phyloP scores from a whole-genome alignment of 2,113 vertebrate species.

The Mobula hypostoma region DNA sequence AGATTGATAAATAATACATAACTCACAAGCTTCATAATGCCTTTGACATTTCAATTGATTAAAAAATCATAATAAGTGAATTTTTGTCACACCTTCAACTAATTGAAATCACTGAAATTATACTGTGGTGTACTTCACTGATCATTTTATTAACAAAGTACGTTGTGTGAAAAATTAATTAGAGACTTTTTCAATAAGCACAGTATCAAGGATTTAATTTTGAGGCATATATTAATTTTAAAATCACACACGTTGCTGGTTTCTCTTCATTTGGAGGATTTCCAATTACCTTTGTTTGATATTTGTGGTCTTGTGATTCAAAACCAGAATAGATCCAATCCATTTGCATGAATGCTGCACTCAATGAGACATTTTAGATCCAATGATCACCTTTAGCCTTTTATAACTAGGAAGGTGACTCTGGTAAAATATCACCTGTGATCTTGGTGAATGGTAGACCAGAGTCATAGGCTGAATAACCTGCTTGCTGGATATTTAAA shows the following conservation, averaged over 20 bases:
- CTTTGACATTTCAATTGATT: slow-evolving; percentile 25
- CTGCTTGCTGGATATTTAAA: too few species aligned
- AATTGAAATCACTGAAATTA: neutral
- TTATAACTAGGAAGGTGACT: too few species aligned
- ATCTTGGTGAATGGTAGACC: too few species aligned
- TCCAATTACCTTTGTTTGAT: neutral
- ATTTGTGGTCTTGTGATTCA: neutral
- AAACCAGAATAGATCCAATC: neutral
- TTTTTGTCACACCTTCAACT: neutral
- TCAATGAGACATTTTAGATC: neutral
- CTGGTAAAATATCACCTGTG: too few species aligned
- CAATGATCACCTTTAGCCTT: neutral
- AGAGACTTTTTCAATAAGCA: neutral
- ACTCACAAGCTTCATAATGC: slow-evolving; percentile 8
- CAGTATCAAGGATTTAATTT: neutral
- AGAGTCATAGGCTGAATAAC: too few species aligned
- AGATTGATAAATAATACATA: neutral
- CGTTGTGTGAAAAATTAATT: neutral
- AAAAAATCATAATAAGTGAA: neutral
- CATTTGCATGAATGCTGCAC: neutral
- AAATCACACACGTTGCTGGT: neutral
- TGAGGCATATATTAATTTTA: neutral
- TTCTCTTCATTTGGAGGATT: neutral
- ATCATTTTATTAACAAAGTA: neutral
- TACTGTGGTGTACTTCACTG: neutral